Conservation (phyloP, 2,797 vertebrate species). For the Gymnodraco acuticeps region DNA sequence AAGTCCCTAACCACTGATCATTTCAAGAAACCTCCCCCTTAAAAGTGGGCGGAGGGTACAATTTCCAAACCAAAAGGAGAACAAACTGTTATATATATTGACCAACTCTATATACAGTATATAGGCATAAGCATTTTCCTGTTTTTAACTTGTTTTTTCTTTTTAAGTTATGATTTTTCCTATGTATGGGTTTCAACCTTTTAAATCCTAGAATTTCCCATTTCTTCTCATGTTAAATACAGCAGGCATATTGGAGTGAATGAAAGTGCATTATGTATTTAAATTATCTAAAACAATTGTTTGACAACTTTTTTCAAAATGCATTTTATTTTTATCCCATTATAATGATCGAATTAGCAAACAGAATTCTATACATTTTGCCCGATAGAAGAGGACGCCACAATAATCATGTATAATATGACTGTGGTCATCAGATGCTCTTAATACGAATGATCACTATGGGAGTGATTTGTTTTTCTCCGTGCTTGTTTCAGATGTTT, state of each 20-base stretch:
- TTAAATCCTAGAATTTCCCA: neutral
- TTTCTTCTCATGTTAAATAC: neutral
- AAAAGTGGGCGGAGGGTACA: neutral
- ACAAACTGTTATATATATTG: neutral
- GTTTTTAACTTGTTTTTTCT: too few species aligned
- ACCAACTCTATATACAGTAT: too few species aligned
- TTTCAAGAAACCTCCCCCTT: neutral
- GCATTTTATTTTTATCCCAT: neutral
- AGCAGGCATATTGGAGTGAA: neutral
- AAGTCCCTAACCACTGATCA: neutral
- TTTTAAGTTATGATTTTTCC: neutral
- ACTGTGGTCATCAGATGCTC: neutral
- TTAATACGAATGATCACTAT: neutral
- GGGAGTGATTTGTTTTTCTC: neutral
- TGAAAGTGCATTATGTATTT: neutral
- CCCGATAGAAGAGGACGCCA: neutral
- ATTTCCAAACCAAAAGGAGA: neutral
- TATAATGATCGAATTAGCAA: neutral
- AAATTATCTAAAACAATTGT: neutral
- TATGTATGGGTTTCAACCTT: neutral
- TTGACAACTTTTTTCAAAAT: neutral
- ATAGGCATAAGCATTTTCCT: too few species aligned
- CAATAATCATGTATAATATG: neutral
- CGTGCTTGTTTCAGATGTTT: slow-evolving; percentile 48
- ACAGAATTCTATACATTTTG: neutral